phyloP scores from a whole-genome alignment of 1,140 invertebrate species.

The Tetramorium simillimum region DNA sequence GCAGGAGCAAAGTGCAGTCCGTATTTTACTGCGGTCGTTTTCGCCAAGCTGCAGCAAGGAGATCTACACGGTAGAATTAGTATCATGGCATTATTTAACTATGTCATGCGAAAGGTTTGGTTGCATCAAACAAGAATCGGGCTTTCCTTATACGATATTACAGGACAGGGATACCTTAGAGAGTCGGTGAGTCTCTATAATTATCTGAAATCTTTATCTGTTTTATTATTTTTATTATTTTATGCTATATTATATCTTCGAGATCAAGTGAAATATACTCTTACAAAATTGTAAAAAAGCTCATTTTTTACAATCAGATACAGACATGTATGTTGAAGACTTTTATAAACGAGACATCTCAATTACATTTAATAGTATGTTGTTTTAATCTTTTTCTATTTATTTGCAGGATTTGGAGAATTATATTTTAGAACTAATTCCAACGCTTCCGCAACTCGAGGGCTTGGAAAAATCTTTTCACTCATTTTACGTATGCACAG shows the following conservation, averaged over 20 bases:
- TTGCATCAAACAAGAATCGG: constrained; percentile 96
- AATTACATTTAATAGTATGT: background rate
- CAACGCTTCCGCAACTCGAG: constrained; percentile 95
- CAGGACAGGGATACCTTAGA: constrained; percentile 95
- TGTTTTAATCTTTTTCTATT: constrained; percentile 20
- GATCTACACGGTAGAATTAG: constrained; percentile 93
- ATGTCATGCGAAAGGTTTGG: constrained; percentile 98
- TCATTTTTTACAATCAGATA: background rate
- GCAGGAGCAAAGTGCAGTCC: constrained; percentile 88
- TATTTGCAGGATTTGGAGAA: constrained; percentile 94
- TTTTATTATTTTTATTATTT: constrained; percentile 8
- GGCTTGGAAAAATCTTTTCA: constrained; percentile 97
- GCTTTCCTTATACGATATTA: constrained; percentile 96
- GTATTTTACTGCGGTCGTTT: constrained; percentile 94
- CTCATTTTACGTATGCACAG: constrained; percentile 98
- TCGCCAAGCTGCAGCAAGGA: constrained; percentile 93
- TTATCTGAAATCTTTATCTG: background rate
- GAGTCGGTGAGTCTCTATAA: constrained; percentile 89
- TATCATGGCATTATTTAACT: constrained; percentile 96
- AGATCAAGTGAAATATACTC: background rate
- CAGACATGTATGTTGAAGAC: too few relatives aligned
- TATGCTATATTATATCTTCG: constrained; percentile 44
- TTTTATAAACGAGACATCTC: too few relatives aligned
- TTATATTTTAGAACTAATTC: constrained; percentile 97
- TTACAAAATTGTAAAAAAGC: background rate